Evolutionary conservation across 2,888 invertebrate genomes (phyloP).

Genomic region (Siphlonurus alternatus): DNA sequence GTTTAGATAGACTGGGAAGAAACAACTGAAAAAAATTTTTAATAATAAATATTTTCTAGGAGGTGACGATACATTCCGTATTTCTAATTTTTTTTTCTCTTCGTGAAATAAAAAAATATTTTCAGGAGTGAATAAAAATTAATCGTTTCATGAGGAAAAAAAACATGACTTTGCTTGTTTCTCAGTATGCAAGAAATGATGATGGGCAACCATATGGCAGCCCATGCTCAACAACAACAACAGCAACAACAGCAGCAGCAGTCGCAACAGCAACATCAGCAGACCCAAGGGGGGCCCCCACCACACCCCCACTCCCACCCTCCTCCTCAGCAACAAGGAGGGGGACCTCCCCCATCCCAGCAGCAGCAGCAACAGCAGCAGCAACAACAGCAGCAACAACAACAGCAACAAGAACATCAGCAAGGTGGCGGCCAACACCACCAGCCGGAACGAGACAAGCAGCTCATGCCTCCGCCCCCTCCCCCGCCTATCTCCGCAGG

Average conservation of each 20-base stretch:
- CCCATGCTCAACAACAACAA: conserved; percentile 11
- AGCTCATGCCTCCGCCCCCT: conserved; percentile 18
- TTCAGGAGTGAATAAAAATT: no score
- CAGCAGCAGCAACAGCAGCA: conserved; percentile 6
- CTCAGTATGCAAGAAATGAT: conserved; percentile 14
- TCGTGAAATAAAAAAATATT: no score
- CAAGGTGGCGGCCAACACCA: not conserved
- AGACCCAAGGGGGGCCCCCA: conserved; percentile 5
- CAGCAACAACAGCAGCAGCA: conserved; percentile 16
- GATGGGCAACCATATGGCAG: conserved; percentile 12
- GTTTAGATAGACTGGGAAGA: no score
- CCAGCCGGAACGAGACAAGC: conserved; percentile 14
- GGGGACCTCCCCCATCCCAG: not conserved
- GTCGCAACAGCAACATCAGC: conserved; percentile 21
- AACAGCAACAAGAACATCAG: not conserved
- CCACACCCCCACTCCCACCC: conserved; percentile 11
- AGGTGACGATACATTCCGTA: no score
- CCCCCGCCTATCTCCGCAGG: conserved; percentile 15
- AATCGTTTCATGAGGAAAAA: no score
- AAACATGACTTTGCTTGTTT: conserved; percentile 10
- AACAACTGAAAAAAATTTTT: no score
- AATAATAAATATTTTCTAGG: no score
- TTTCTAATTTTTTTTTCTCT: no score
- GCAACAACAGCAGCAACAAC: conserved; percentile 4
- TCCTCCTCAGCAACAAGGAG: conserved; percentile 1